Evolutionary conservation across 2,888 invertebrate genomes (phyloP).

Genomic region (Seira musarum): DNA sequence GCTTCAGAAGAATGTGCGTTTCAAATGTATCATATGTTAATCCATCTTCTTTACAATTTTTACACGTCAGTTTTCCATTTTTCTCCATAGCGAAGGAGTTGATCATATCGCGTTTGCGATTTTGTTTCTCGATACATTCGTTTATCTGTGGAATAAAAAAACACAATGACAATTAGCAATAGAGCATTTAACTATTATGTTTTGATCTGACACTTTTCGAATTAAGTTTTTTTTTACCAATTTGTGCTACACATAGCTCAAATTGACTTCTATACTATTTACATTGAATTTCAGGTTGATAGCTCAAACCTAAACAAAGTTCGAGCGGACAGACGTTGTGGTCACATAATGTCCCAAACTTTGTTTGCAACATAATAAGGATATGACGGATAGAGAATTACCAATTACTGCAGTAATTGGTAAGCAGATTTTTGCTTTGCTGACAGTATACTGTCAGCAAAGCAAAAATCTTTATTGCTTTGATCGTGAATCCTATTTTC

Average conservation of each 20-base stretch:
- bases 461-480: no score
- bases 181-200: background rate
- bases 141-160: slow-evolving; percentile 51
- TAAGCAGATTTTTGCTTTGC: no score
- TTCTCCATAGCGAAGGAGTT: slow-evolving; percentile 43
- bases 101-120: slow-evolving; percentile 40
- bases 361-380: no score
- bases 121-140: slow-evolving; percentile 52
- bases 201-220: background rate
- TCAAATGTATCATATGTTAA: slow-evolving; percentile 46
- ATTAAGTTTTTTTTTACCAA: background rate
- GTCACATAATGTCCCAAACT: no score
- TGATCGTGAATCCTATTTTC: no score
- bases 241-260: background rate
- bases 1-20: slow-evolving; percentile 40
- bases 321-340: no score
- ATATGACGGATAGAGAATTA: no score
- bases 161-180: background rate
- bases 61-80: slow-evolving; percentile 34
- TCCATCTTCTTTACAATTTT: slow-evolving; percentile 45
- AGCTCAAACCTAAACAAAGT: no score
- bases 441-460: no score
- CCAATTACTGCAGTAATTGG: no score
- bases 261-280: no score
- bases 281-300: no score